phyloP scores from a whole-genome alignment of 2,113 vertebrate genomes.

The Galeopterus variegatus region DNA sequence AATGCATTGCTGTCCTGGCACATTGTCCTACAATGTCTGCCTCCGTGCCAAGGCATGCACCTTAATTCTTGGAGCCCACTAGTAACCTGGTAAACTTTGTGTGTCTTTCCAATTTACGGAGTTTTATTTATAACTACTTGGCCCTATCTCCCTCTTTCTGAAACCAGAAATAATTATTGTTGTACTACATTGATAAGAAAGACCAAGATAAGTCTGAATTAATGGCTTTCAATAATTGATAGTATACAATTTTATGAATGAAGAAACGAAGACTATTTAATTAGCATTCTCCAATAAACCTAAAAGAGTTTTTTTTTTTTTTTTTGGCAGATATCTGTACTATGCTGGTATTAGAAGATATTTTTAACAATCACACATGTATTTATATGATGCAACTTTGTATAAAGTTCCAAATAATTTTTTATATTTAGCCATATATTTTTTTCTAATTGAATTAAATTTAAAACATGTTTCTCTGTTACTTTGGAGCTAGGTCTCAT shows the following conservation, averaged over 20 bases:
- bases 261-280: neutral
- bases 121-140: neutral
- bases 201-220: neutral
- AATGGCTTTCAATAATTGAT: neutral
- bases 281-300: neutral
- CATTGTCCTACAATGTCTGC: neutral
- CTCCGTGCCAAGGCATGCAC: neutral
- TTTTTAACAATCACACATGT: neutral
- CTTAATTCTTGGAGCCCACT: neutral
- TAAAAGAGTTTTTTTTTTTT: neutral
- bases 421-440: neutral
- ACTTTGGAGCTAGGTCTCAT: neutral
- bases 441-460: neutral
- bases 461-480: neutral
- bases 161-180: neutral
- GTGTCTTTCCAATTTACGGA: neutral
- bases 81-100: neutral
- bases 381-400: neutral
- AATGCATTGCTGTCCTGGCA: neutral
- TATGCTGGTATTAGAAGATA: neutral
- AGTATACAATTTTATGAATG: slow-evolving; percentile 1
- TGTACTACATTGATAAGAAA: neutral
- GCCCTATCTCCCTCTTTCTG: neutral
- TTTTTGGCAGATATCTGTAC: neutral
- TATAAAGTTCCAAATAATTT: neutral